phyloP scores from a whole-genome alignment of 2,888 invertebrate genomes.

The Hoplodrina ambigua region DNA sequence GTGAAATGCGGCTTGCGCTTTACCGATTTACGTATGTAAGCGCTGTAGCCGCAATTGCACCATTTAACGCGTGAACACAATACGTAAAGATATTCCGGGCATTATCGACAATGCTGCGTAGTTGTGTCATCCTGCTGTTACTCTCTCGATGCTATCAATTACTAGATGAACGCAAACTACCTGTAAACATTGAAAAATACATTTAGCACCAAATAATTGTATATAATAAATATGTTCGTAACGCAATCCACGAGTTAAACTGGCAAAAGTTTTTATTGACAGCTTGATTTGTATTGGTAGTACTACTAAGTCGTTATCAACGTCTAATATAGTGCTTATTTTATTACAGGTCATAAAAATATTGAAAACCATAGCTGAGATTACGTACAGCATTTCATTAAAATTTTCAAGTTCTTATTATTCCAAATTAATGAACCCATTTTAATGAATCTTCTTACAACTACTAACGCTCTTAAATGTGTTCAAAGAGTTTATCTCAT shows the following conservation, averaged over 20 bases:
- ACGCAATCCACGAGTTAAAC: no score
- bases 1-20: slow-evolving; percentile 16
- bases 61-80: slow-evolving; percentile 64
- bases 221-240: no score
- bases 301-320: no score
- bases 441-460: no score
- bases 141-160: slow-evolving; percentile 46
- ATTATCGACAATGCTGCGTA: slow-evolving; percentile 33
- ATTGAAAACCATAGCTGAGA: neutral
- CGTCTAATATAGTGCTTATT: no score
- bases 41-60: slow-evolving; percentile 62
- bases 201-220: slow-evolving; percentile 4
- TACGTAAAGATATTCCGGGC: slow-evolving; percentile 51
- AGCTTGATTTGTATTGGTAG: no score
- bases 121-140: slow-evolving; percentile 54
- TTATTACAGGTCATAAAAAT: neutral
- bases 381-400: no score
- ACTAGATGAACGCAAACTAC: slow-evolving; percentile 36
- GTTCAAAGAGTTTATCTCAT: neutral
- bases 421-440: no score
- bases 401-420: no score
- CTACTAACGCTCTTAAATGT: no score
- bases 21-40: slow-evolving; percentile 46
- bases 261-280: no score
- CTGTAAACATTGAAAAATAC: neutral